Evolutionary conservation across 64 coral and sea anemone genomes (phyloP).

Genomic region (Montipora cactus): DNA sequence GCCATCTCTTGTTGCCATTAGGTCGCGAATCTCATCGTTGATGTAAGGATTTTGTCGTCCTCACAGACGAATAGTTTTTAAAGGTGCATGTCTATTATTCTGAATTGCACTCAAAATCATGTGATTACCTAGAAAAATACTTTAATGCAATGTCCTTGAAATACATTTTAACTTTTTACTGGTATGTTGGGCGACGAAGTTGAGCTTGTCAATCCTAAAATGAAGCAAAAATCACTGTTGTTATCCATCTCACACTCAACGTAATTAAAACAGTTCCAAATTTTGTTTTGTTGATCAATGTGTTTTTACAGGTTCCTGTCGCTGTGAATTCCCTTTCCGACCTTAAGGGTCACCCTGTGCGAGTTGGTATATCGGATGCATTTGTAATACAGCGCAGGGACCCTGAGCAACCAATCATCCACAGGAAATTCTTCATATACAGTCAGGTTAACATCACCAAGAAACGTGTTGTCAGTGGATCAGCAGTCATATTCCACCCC

Average conservation of each 20-base stretch:
- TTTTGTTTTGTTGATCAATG: neutral
- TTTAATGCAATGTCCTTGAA: too few relatives aligned
- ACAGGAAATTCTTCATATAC: constrained; percentile 58
- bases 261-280: neutral
- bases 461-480: neutral
- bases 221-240: neutral
- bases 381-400: neutral
- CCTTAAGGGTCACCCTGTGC: constrained; percentile 30
- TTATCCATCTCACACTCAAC: neutral
- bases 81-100: too few relatives aligned
- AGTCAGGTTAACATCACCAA: constrained; percentile 47
- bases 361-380: constrained; percentile 75
- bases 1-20: too few relatives aligned
- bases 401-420: neutral
- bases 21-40: too few relatives aligned
- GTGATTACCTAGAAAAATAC: too few relatives aligned
- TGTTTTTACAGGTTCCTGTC: constrained; percentile 47
- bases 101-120: too few relatives aligned
- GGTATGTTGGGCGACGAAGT: too few relatives aligned
- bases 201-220: neutral
- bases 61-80: too few relatives aligned
- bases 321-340: neutral
- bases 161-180: too few relatives aligned
- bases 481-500: constrained; percentile 40
- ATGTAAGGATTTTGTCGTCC: too few relatives aligned